These are phyloP conservation scores for Andrena chrysosceles DNA, from an alignment of 2,888 invertebrate species.

Conservation along the genomic window DNA sequence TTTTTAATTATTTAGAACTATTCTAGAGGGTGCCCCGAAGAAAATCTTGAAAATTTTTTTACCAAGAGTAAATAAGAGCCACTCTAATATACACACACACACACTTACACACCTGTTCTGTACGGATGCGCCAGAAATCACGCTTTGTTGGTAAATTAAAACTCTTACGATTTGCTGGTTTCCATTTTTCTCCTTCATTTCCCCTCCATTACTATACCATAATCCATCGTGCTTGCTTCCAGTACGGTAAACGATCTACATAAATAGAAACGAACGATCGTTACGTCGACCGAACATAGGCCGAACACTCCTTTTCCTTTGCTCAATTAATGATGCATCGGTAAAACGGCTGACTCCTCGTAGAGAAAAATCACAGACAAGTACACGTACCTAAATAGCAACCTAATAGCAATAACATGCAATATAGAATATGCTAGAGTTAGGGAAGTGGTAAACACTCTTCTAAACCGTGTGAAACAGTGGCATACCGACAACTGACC, in stretches of 20 bases:
- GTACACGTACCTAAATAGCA: neutral
- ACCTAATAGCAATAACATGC: too few relatives aligned
- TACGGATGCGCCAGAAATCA: conserved; percentile 5
- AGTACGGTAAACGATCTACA: neutral
- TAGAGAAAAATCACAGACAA: conserved; percentile 9
- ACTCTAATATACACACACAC: too few relatives aligned
- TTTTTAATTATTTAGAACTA: too few relatives aligned
- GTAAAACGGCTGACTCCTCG: neutral
- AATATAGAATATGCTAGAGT: too few relatives aligned
- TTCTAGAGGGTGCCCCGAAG: too few relatives aligned
- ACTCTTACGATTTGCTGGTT: neutral
- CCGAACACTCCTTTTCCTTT: neutral
- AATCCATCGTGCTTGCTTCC: neutral
- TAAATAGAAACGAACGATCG: neutral
- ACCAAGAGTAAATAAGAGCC: too few relatives aligned
- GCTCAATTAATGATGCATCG: neutral
- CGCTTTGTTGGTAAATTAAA: conserved; percentile 7
- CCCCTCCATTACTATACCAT: neutral
- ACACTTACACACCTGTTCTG: too few relatives aligned
- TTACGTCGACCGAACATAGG: conserved; percentile 11
- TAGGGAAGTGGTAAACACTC: too few relatives aligned
- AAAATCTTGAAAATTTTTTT: too few relatives aligned
- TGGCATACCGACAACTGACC: conserved; percentile 1
- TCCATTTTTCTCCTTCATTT: conserved; percentile 2
- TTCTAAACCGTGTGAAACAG: neutral